Conservation (phyloP, 1,140 invertebrate genomes). For the Heliconius nattereri region DNA sequence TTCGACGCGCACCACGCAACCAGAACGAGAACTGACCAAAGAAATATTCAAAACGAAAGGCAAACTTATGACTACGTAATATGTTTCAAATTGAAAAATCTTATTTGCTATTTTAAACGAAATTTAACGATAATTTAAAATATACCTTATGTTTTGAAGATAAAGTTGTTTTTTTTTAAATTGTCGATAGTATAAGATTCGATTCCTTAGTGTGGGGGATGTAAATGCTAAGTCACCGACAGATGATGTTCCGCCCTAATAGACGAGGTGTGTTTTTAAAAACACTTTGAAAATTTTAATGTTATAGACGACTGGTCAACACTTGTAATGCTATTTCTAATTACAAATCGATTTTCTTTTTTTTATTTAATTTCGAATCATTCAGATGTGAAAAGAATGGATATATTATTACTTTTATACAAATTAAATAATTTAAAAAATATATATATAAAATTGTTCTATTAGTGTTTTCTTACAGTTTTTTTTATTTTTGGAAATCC, state of each 20-base stretch:
- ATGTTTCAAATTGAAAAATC: background rate
- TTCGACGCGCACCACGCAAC: slow-evolving; percentile 70
- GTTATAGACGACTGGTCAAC: slow-evolving; percentile 18
- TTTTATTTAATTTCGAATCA: background rate
- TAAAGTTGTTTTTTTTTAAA: slow-evolving; percentile 43
- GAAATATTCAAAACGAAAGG: slow-evolving; percentile 29
- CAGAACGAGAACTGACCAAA: slow-evolving; percentile 65
- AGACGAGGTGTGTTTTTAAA: slow-evolving; percentile 46
- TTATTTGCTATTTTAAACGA: background rate
- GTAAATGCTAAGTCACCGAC: slow-evolving; percentile 48
- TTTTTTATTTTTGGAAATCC: no score
- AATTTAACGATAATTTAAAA: slow-evolving; percentile 14
- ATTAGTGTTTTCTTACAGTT: no score
- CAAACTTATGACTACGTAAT: slow-evolving; percentile 22
- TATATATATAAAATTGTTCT: no score
- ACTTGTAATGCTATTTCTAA: background rate
- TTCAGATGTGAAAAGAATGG: background rate
- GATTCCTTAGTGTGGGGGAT: slow-evolving; percentile 44
- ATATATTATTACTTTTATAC: no score
- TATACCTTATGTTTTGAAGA: background rate
- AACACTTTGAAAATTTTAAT: slow-evolving; percentile 15
- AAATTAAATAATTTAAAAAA: no score
- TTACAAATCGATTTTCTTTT: slow-evolving; percentile 1
- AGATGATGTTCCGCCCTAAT: slow-evolving; percentile 51
- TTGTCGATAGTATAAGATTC: slow-evolving; percentile 25